These are phyloP conservation scores for Trisateles emortualis DNA, from an alignment of 2,888 invertebrate genomes.

Conservation along the genomic window DNA sequence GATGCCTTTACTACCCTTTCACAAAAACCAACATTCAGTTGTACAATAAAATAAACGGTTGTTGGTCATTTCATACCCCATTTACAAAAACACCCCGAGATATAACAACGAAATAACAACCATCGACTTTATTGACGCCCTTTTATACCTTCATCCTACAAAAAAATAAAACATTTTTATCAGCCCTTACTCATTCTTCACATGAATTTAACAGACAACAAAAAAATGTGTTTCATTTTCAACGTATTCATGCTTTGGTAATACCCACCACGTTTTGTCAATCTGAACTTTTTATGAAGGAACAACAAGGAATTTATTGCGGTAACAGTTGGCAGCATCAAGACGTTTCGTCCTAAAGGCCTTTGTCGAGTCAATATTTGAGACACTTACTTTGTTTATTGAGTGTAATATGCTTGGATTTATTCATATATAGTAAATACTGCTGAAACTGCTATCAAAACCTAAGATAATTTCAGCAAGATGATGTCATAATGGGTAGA, in stretches of 20 bases:
- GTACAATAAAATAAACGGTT: background rate
- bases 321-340: constrained; percentile 32
- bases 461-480: too few species aligned
- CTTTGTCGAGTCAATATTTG: constrained; percentile 8
- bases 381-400: constrained; percentile 9
- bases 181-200: constrained; percentile 7
- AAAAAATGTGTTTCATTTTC: constrained; percentile 17
- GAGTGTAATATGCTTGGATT: background rate
- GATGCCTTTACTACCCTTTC: background rate
- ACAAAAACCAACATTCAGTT: background rate
- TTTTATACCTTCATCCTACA: background rate
- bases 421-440: background rate
- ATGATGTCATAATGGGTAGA: too few species aligned
- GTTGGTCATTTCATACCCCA: background rate
- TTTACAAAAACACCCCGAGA: background rate
- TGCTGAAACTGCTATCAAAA: too few species aligned
- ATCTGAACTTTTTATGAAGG: constrained; percentile 31
- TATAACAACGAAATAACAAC: background rate
- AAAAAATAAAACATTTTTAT: constrained; percentile 9
- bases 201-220: constrained; percentile 11
- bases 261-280: constrained; percentile 19
- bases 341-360: constrained; percentile 19
- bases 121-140: background rate
- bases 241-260: constrained; percentile 12
- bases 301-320: constrained; percentile 28